Evolutionary conservation across 2,888 invertebrate species (phyloP).

Genomic region (Apotomis capreana): DNA sequence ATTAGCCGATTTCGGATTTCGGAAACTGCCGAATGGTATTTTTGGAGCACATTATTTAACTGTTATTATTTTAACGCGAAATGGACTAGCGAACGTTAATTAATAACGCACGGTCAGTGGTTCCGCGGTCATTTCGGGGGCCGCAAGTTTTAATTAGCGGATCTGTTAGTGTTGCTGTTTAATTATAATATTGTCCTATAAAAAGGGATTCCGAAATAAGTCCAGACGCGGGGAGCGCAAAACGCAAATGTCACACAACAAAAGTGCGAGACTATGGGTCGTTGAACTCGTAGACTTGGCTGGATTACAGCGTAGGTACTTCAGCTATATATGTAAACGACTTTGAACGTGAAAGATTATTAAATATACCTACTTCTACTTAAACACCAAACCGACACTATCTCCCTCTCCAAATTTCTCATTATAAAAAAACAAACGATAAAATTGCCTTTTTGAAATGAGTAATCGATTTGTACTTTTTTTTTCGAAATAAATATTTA

Average conservation of each 20-base stretch:
- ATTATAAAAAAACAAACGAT: no score
- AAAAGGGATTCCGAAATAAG: slow-evolving; percentile 63
- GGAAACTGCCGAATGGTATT: slow-evolving; percentile 20
- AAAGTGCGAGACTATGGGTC: slow-evolving; percentile 64
- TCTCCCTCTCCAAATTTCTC: no score
- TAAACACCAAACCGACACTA: no score
- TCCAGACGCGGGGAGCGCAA: slow-evolving; percentile 69
- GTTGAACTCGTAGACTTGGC: slow-evolving; percentile 55
- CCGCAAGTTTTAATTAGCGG: slow-evolving; percentile 28
- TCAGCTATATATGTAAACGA: slow-evolving; percentile 20
- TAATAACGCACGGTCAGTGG: slow-evolving; percentile 14
- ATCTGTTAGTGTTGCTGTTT: slow-evolving; percentile 17
- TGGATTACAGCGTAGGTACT: slow-evolving; percentile 34
- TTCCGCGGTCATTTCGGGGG: slow-evolving; percentile 13
- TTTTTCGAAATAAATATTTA: not conserved
- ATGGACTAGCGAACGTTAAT: slow-evolving; percentile 21
- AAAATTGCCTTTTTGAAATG: no score
- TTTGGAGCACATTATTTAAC: slow-evolving; percentile 38
- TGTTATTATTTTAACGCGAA: slow-evolving; percentile 34
- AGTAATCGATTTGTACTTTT: no score
- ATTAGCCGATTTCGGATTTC: slow-evolving; percentile 54
- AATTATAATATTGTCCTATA: slow-evolving; percentile 29
- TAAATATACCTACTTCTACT: not conserved
- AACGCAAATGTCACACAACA: slow-evolving; percentile 77
- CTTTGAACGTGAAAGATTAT: slow-evolving; percentile 11